Evolutionary conservation across 2,888 invertebrate species (phyloP).

Genomic region (Machimus atricapillus): DNA sequence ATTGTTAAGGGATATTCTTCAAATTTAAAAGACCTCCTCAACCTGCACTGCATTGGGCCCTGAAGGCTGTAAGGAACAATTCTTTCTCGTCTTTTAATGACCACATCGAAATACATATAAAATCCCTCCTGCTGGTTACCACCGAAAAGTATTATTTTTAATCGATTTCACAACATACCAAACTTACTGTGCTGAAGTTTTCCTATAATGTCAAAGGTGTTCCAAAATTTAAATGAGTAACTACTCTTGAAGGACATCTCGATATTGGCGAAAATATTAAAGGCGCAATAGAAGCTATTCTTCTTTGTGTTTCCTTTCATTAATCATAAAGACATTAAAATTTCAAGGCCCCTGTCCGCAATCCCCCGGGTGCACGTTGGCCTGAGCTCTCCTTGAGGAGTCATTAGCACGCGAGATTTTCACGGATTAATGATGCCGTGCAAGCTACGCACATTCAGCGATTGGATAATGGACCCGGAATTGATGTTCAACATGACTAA

Average conservation of each 20-base stretch:
- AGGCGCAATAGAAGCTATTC: not conserved
- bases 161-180: too few species aligned
- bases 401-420: constrained; percentile 7
- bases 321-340: constrained; percentile 6
- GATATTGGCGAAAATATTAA: not conserved
- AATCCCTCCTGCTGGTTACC: too few species aligned
- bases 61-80: too few species aligned
- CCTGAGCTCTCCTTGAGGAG: not conserved
- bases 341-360: not conserved
- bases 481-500: constrained; percentile 4
- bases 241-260: not conserved
- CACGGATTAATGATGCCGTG: not conserved
- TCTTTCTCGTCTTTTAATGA: too few species aligned
- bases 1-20: too few species aligned
- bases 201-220: too few species aligned
- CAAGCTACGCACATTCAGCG: not conserved
- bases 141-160: too few species aligned
- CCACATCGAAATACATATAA: too few species aligned
- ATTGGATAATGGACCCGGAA: not conserved
- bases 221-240: too few species aligned
- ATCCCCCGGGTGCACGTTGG: not conserved
- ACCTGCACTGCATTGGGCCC: too few species aligned
- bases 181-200: too few species aligned
- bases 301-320: not conserved
- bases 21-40: too few species aligned